A percentile compares a stretch with the other conserved stretches of the same genome.
Conservation (phyloP, 1,140 invertebrate species). For the Sesamia nonagrioides region DNA sequence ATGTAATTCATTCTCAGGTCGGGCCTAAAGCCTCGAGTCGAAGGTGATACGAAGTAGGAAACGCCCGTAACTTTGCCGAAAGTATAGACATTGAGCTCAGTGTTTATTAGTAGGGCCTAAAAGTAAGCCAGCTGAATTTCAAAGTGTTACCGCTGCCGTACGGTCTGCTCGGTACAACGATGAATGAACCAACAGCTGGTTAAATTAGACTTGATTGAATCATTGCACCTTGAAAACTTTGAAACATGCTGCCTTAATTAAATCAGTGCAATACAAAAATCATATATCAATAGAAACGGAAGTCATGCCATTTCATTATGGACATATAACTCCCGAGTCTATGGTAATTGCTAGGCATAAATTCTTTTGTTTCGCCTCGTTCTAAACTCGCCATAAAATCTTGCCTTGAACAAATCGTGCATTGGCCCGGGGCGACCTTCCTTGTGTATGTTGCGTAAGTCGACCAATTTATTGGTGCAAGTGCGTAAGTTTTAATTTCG, state of each 20-base stretch:
- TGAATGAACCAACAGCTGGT: no score
- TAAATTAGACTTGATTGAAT: background rate
- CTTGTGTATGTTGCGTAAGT: slow-evolving; percentile 38
- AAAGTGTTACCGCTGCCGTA: no score
- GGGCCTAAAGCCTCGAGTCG: no score
- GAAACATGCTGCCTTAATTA: slow-evolving; percentile 17
- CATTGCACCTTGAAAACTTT: background rate
- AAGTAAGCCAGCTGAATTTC: no score
- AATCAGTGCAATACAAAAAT: slow-evolving; percentile 11
- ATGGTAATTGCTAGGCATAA: slow-evolving; percentile 29
- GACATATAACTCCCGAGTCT: background rate
- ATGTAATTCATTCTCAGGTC: no score
- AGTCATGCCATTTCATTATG: background rate
- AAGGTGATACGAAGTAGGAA: no score
- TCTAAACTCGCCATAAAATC: slow-evolving; percentile 9
- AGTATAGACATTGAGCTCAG: no score
- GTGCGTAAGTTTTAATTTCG: slow-evolving; percentile 31
- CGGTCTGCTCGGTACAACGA: no score
- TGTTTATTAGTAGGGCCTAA: no score
- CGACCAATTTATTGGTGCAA: slow-evolving; percentile 29
- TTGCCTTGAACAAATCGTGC: slow-evolving; percentile 31
- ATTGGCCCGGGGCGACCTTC: slow-evolving; percentile 22
- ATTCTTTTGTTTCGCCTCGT: slow-evolving; percentile 31
- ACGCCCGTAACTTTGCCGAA: no score
- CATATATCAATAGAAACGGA: slow-evolving; percentile 19